Conservation (phyloP, 2,888 invertebrate genomes). For the Andricus quercusramuli region DNA sequence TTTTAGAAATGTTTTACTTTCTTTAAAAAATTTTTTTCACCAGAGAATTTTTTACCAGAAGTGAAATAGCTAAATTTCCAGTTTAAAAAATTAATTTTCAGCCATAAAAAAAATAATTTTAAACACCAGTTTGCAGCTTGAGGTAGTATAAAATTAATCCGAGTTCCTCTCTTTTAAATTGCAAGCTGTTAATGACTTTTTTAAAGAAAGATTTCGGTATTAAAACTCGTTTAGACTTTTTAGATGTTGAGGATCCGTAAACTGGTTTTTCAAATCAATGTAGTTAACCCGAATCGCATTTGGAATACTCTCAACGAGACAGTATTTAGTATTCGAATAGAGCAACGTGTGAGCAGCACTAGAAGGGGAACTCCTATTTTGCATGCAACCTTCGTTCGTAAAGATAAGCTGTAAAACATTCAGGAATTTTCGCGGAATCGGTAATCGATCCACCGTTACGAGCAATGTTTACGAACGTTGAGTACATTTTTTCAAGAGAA, state of each 20-base stretch:
- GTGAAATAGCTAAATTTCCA: too few relatives aligned
- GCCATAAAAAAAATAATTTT: too few relatives aligned
- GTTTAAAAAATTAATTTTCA: too few relatives aligned
- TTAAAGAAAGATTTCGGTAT: background rate
- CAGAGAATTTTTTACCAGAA: too few relatives aligned
- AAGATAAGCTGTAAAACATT: conserved; percentile 45
- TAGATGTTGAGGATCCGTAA: background rate
- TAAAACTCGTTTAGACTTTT: background rate
- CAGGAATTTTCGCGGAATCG: conserved; percentile 48
- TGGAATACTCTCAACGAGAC: background rate
- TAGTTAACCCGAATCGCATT: conserved; percentile 16
- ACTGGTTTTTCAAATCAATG: conserved; percentile 1
- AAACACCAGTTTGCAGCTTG: background rate
- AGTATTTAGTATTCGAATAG: conserved; percentile 51
- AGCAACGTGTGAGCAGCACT: conserved; percentile 41
- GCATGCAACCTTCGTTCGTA: conserved; percentile 44
- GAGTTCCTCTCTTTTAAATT: background rate
- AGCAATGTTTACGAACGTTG: conserved; percentile 20
- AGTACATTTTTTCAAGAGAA: background rate
- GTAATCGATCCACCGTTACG: conserved; percentile 33
- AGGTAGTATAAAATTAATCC: background rate
- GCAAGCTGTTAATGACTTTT: background rate
- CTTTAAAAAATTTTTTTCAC: too few relatives aligned
- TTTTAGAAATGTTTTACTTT: too few relatives aligned
- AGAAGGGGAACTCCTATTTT: conserved; percentile 49